Evolutionary conservation across 1,140 invertebrate genomes (phyloP).

Genomic region (Chironomus tepperi): DNA sequence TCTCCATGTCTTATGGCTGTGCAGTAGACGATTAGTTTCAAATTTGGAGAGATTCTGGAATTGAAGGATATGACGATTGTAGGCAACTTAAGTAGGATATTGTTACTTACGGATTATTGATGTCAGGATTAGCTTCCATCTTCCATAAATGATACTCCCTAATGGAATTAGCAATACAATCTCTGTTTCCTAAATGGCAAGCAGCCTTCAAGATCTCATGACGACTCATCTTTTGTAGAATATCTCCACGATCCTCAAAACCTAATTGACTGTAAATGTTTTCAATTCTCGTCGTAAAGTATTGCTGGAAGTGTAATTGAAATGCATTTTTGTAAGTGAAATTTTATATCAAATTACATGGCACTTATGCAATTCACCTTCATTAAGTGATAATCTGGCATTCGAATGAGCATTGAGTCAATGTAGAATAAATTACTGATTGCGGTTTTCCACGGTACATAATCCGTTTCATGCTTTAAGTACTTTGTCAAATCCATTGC

Average conservation of each 20-base stretch:
- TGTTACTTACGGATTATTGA: constrained; percentile 58
- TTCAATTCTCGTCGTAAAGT: constrained; percentile 51
- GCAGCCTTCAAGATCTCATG: constrained; percentile 58
- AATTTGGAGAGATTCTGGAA: constrained; percentile 67
- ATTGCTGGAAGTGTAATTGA: constrained; percentile 46
- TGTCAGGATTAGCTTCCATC: constrained; percentile 53
- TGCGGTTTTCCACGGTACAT: constrained; percentile 74
- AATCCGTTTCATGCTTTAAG: constrained; percentile 61
- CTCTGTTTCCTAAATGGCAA: constrained; percentile 57
- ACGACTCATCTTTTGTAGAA: constrained; percentile 57
- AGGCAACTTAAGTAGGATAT: too few relatives aligned
- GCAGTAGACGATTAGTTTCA: constrained; percentile 74
- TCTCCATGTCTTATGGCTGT: constrained; percentile 70
- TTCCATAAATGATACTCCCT: constrained; percentile 64
- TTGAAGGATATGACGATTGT: constrained; percentile 26
- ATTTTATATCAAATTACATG: background rate
- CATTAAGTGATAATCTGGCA: constrained; percentile 60
- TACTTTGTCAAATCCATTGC: constrained; percentile 68
- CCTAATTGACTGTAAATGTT: constrained; percentile 57
- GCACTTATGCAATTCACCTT: constrained; percentile 46
- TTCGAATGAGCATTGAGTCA: constrained; percentile 62
- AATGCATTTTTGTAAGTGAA: background rate
- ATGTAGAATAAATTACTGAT: constrained; percentile 50
- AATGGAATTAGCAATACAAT: constrained; percentile 59
- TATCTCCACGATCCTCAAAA: constrained; percentile 55